Evolutionary conservation across 2,113 vertebrate genomes (phyloP).

Genomic region (Xenopus tropicalis): DNA sequence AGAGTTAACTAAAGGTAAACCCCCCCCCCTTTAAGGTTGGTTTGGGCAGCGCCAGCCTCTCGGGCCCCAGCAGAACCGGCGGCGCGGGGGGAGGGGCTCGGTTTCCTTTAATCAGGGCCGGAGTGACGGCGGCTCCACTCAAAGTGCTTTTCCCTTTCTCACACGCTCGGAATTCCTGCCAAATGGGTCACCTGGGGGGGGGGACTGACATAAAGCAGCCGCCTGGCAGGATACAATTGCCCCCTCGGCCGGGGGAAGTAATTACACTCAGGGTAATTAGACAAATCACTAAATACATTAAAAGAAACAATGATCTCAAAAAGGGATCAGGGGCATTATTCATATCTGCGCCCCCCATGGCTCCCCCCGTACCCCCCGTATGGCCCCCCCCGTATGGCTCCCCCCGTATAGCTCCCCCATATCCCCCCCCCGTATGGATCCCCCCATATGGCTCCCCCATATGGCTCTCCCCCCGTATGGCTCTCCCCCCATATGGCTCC

Average conservation of each 20-base stretch:
- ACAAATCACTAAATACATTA: conserved; percentile 27
- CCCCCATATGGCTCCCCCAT: too few species aligned
- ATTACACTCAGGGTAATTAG: conserved; percentile 30
- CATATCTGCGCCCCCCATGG: background rate
- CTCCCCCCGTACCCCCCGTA: too few species aligned
- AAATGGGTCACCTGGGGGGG: conserved; percentile 39
- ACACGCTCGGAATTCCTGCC: conserved; percentile 34
- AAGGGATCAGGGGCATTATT: conserved; percentile 13
- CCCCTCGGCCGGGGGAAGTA: conserved; percentile 28
- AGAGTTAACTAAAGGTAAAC: too few species aligned
- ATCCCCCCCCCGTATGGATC: too few species aligned
- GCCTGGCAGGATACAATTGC: conserved; percentile 27
- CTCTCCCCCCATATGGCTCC: too few species aligned
- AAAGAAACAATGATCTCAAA: conserved; percentile 17
- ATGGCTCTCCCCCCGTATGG: too few species aligned
- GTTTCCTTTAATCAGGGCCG: conserved; percentile 38
- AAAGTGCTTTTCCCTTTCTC: conserved; percentile 18
- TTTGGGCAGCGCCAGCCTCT: too few species aligned
- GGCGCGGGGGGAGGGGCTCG: conserved; percentile 10
- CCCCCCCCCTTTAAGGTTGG: too few species aligned
- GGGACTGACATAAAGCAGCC: conserved; percentile 38
- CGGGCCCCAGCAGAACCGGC: too few species aligned
- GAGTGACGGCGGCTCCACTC: conserved; percentile 13
- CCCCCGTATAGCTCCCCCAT: too few species aligned
- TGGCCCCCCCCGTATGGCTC: too few species aligned